phyloP scores from a whole-genome alignment of 2,113 vertebrate genomes.

The Noturus placidus region DNA sequence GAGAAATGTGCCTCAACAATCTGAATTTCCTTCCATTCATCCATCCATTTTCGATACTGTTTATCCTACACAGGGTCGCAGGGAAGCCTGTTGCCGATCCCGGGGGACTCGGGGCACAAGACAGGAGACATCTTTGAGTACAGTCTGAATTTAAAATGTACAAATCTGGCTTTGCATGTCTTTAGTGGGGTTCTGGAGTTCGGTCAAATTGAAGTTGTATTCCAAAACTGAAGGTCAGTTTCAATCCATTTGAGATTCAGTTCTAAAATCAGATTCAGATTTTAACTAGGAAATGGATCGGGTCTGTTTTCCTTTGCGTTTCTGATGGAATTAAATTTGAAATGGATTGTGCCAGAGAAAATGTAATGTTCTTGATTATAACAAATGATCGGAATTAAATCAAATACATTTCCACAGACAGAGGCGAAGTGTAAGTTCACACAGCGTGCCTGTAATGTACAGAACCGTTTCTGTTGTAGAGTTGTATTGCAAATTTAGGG shows the following conservation, averaged over 20 bases:
- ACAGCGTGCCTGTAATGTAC: neutral
- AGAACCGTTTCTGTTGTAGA: neutral
- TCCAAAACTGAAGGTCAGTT: neutral
- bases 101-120: no score
- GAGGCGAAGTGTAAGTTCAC: neutral
- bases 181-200: neutral
- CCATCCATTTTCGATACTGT: no score
- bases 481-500: no score
- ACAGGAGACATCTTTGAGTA: no score
- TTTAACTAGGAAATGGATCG: neutral
- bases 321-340: neutral
- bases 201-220: neutral
- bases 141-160: neutral
- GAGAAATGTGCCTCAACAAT: neutral
- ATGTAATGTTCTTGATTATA: neutral
- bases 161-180: neutral
- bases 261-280: neutral
- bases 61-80: no score
- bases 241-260: neutral
- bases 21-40: neutral
- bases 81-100: no score
- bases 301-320: neutral
- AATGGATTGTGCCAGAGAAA: neutral
- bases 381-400: neutral
- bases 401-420: neutral